These are phyloP conservation scores for Stegana nigrithorax DNA, from an alignment of 2,888 invertebrate genomes.

Conservation along the genomic window DNA sequence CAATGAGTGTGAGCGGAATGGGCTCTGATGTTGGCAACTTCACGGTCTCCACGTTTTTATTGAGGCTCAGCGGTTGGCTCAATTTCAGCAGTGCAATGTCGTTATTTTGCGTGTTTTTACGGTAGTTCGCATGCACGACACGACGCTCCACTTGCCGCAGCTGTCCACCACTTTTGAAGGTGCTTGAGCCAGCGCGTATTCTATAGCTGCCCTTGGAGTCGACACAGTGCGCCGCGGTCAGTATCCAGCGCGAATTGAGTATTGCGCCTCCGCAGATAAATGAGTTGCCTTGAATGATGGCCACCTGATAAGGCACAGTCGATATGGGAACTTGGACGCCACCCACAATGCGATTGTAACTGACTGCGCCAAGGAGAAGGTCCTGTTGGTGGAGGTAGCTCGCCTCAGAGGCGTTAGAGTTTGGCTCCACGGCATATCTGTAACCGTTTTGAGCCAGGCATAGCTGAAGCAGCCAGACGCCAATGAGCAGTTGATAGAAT, in stretches of 20 bases:
- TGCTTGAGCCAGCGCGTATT: constrained; percentile 27
- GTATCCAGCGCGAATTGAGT: constrained; percentile 25
- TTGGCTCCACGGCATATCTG: too few relatives aligned
- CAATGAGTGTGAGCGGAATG: constrained; percentile 21
- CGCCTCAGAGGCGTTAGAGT: too few relatives aligned
- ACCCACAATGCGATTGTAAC: constrained; percentile 60
- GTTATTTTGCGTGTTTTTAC: constrained; percentile 6
- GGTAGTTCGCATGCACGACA: constrained; percentile 26
- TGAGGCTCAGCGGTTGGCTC: constrained; percentile 10
- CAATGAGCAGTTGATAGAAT: too few relatives aligned
- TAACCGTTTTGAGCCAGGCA: too few relatives aligned
- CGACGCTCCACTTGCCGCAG: constrained; percentile 1
- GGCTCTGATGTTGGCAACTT: constrained; percentile 22
- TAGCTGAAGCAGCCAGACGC: too few relatives aligned
- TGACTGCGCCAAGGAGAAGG: too few relatives aligned
- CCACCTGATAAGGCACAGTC: constrained; percentile 64
- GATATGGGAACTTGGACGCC: constrained; percentile 56
- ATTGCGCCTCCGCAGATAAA: constrained; percentile 62
- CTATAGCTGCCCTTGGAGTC: constrained; percentile 15
- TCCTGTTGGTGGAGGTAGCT: constrained; percentile 16
- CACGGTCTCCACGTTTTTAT: constrained; percentile 13
- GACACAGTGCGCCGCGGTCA: constrained; percentile 32
- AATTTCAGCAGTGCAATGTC: constrained; percentile 28
- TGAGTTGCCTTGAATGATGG: constrained; percentile 46
- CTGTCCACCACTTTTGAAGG: constrained; percentile 16